Percentiles rank a stretch among this genome's conserved stretches.
Evolutionary conservation across 2,888 invertebrate genomes (phyloP).

Genomic region (Cerceris ruficornis): DNA sequence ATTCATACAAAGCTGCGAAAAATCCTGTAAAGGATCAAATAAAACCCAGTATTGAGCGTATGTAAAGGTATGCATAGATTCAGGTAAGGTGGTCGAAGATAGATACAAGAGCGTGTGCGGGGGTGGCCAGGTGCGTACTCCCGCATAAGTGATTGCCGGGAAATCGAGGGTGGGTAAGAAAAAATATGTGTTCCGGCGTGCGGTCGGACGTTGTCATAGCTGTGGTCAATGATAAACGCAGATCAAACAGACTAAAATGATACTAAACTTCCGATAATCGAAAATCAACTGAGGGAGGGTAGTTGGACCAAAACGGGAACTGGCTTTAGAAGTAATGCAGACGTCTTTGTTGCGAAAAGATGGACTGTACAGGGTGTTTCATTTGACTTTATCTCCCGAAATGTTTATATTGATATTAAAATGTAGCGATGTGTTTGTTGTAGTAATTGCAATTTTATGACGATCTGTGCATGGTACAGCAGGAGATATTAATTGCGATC

Average conservation of each 20-base stretch:
- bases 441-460: too few relatives aligned
- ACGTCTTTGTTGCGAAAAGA: background rate
- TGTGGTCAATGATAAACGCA: conserved; percentile 58
- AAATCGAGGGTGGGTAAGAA: conserved; percentile 57
- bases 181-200: conserved; percentile 53
- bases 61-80: conserved; percentile 56
- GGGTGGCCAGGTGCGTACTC: conserved; percentile 73
- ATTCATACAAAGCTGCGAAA: too few relatives aligned
- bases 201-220: conserved; percentile 48
- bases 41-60: conserved; percentile 20
- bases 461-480: too few relatives aligned
- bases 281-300: conserved; percentile 18
- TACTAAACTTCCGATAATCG: conserved; percentile 47
- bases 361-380: too few relatives aligned
- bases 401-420: too few relatives aligned
- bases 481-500: too few relatives aligned
- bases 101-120: conserved; percentile 63
- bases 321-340: background rate
- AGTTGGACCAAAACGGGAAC: background rate
- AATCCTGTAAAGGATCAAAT: too few relatives aligned
- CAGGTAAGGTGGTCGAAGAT: conserved; percentile 65
- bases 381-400: too few relatives aligned
- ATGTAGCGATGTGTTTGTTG: too few relatives aligned
- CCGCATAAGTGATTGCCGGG: conserved; percentile 60
- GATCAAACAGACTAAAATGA: conserved; percentile 61